Conservation (phyloP, 2,797 vertebrate genomes). For the Mus minutoides region DNA sequence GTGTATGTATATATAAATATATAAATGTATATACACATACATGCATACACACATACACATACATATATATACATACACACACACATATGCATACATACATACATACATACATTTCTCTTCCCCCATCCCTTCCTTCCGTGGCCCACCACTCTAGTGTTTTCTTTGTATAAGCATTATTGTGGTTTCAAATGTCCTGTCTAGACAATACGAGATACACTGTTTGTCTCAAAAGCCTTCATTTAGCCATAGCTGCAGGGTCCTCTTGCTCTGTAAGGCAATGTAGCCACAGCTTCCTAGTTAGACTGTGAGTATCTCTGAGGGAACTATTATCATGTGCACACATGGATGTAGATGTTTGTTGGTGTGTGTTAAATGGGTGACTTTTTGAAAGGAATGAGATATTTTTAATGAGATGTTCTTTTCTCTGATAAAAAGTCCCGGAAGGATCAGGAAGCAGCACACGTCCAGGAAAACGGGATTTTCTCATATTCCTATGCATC, state of each 20-base stretch:
- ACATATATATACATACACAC: rapidly evolving
- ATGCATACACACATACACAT: rapidly evolving
- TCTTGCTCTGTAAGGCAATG: not conserved
- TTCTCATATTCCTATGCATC: not conserved
- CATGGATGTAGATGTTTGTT: not conserved
- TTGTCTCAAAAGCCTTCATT: not conserved
- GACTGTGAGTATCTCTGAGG: not conserved
- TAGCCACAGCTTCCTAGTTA: not conserved
- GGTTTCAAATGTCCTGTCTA: not conserved
- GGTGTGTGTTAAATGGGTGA: not conserved
- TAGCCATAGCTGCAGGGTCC: not conserved
- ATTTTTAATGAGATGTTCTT: constrained; percentile 10
- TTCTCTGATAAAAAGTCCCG: not conserved
- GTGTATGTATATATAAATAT: too few relatives aligned
- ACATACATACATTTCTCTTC: not conserved
- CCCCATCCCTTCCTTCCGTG: not conserved
- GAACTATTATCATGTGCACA: not conserved
- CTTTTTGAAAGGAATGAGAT: not conserved
- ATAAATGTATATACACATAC: too few relatives aligned
- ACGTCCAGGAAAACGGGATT: not conserved
- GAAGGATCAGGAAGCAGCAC: not conserved
- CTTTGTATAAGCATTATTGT: not conserved
- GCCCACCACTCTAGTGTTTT: not conserved
- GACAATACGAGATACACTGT: not conserved
- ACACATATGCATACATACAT: not conserved